Evolutionary conservation across 2,113 vertebrate species (phyloP), one percentile per base, ranked within the genome.

Genomic region (Nyctereutes procyonoides): DNA sequence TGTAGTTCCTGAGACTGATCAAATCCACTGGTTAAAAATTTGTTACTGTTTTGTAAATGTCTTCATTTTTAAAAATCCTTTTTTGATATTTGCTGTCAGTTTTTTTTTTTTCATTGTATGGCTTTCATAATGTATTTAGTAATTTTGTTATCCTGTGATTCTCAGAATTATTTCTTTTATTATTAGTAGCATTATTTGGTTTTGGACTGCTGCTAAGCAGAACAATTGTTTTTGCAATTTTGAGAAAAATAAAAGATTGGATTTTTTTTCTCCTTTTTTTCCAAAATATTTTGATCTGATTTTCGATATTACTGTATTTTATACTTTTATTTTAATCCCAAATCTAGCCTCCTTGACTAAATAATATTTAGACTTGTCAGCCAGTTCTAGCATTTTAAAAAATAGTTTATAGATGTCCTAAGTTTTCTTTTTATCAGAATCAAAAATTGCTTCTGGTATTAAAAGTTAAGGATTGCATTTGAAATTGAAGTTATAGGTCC

Each of bases 361-460:
- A 28, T 77, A 20, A 80, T 93, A 77, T 71, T 76, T 48, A 92
- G 65, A 77, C 56, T 96, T 89, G n/a, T 20, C 22, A 79, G 32
- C 58, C 71, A 91, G 1, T 95, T 96, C 22, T 97, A 92, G 24
- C n/a, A 80, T 92, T 87, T 53, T 62, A 73, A 74, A 82, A 88
- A 80, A 77, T 80, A 81, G 62, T 79, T 56, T 79, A 63, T 51
- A 74, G 12, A 26, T 94, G 32, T 94, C 11, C 22, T 87, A 32
- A 89, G 56, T 97, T 95, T 97, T 88, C 9, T 83, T 95, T 84
- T 79, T 69, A n/a, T 90, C 60, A 89, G 77, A 95, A 89, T 94
- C 62, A 97, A 73, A 97, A 90, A 87, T 77, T 96, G 43, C 38
- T 73, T 74, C 65, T 76, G 16, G 32, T 87, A 8, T 38, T 93